phyloP scores from a whole-genome alignment of 2,113 vertebrate species.

The Amphilophus citrinellus region DNA sequence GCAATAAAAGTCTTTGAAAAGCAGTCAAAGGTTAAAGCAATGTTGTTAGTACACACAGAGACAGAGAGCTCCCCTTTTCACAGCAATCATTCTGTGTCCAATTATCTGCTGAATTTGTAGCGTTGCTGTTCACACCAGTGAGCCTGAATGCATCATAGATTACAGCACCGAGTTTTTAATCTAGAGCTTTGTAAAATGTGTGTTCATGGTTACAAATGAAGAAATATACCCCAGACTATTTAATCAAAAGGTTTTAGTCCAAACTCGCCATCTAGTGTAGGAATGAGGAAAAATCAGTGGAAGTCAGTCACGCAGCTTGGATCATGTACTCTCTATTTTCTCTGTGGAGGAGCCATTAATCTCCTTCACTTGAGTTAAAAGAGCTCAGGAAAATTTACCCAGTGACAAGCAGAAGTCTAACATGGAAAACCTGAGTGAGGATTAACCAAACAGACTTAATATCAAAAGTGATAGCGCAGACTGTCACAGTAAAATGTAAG shows the following conservation, averaged over 20 bases:
- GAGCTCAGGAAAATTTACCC: constrained; percentile 7
- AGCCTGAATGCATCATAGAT: constrained; percentile 32
- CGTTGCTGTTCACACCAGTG: not conserved
- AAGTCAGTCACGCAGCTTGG: not conserved
- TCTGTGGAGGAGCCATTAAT: not conserved
- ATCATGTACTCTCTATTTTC: constrained; percentile 5
- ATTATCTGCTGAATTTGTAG: constrained; percentile 12
- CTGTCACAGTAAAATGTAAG: not conserved
- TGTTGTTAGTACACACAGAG: not conserved
- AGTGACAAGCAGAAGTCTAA: not conserved
- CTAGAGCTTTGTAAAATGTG: constrained; percentile 12
- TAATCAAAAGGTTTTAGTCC: constrained; percentile 24
- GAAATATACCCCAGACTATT: constrained; percentile 10
- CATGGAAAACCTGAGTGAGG: not conserved
- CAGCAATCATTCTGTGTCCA: not conserved
- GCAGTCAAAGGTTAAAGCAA: not conserved
- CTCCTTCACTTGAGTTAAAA: constrained; percentile 9
- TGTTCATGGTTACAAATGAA: constrained; percentile 27
- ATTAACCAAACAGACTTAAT: not conserved
- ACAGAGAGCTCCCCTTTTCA: not conserved
- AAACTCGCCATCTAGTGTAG: constrained; percentile 66
- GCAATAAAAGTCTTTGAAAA: not conserved
- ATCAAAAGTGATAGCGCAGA: not conserved
- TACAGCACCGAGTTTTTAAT: constrained; percentile 3
- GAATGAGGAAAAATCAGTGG: not conserved